Evolutionary conservation across 1,140 invertebrate species (phyloP).

Genomic region (Apis mellifera): DNA sequence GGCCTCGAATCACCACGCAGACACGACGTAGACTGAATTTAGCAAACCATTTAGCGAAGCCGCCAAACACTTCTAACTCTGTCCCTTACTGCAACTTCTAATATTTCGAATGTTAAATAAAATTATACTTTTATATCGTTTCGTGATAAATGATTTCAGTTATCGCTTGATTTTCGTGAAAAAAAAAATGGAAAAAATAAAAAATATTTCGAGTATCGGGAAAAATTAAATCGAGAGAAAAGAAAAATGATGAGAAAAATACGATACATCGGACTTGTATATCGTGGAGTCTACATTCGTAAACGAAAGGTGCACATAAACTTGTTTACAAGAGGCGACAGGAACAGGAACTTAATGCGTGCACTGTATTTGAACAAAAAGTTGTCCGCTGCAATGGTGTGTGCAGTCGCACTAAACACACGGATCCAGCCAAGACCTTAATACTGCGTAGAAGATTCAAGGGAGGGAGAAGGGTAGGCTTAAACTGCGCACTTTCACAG

Average conservation of each 20-base stretch:
- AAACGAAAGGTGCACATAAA: not conserved
- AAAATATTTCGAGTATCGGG: no score
- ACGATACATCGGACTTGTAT: not conserved
- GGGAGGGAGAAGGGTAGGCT: conserved; percentile 9
- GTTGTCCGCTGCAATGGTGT: conserved; percentile 18
- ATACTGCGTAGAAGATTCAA: conserved; percentile 47
- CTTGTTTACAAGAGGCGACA: conserved; percentile 18
- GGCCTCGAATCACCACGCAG: conserved; percentile 30
- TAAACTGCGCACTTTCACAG: conserved; percentile 44
- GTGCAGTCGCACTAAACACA: conserved; percentile 13
- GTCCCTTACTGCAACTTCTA: no score
- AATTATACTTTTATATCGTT: not conserved
- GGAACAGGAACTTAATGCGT: not conserved
- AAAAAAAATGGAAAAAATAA: not conserved
- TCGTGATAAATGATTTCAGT: not conserved
- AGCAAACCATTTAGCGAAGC: not conserved
- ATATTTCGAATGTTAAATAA: not conserved
- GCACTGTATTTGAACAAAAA: conserved; percentile 17
- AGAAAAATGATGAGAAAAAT: not conserved
- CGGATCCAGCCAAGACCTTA: conserved; percentile 44
- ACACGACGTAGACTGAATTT: conserved; percentile 24
- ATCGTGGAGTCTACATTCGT: not conserved
- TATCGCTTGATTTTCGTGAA: no score
- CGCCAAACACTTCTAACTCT: not conserved
- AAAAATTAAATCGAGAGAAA: not conserved